Evolutionary conservation across 2,797 vertebrate species (phyloP), one percentile per base, ranked within the genome.

Genomic region (Hypotaenidia okinawae): DNA sequence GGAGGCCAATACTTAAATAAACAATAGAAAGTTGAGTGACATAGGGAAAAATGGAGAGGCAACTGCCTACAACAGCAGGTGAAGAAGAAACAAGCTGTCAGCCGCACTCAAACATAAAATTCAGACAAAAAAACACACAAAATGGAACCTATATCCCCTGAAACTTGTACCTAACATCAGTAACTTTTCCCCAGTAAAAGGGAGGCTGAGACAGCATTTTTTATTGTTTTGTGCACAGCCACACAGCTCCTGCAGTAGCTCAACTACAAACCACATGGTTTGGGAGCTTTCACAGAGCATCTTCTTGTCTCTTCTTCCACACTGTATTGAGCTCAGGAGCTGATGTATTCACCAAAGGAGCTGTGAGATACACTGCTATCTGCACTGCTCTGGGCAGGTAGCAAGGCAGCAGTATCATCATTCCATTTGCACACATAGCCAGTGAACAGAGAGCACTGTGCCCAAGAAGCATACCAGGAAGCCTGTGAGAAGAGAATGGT

Each of bases 391-490:
- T 49, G 9, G 13, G 32, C 17, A 70, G 27, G 17, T 37, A 74
- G 28, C 28, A 58, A 90, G 58, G 58, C 51, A 76, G 17, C 9
- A 12, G 13, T 59, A 27, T 57, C 17, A 4, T 30, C 15, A 33
- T 39, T 51, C 0, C 0, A 8, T 17, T 28, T 49, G 30, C 61
- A 63, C 1, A 0, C 5, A 22, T 0, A 52, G 47, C 61, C 12
- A 58, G 16, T 8, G 49, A 74, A 66, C 11, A 73, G 52, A 58
- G 33, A 12, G 15, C 28, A 51, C 1, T 8, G 28, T 73, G 49
- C 33, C 10, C 6, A 62, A 77, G 16, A 11, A 84, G 14, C 10
- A 43, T 12, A 28, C 13, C 17, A 63, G 43, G 2, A 87, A 73
- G 62, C 39, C 24, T 43, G 24, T 4, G 10, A 75, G 84, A 90